Base-by-base conservation (phyloP, 1,140 invertebrate species). In the Sinella curviseta region DNA sequence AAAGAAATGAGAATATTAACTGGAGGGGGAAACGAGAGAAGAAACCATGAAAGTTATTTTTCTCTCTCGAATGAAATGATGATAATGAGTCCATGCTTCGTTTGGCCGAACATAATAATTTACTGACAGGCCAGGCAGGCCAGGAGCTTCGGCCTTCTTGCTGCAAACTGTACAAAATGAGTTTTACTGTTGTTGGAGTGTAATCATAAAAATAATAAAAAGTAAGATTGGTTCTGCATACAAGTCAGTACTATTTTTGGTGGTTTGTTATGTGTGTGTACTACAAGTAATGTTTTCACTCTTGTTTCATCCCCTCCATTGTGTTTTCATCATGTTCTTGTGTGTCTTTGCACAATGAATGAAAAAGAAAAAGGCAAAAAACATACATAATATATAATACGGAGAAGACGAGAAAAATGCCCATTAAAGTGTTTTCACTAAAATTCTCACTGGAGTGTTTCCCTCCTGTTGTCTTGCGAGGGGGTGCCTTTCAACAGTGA, bases 401-500 rank as follows among this genome's bases (percentile, higher is more conserved):
- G n/a, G 65, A 70, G 24, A 70, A 70, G 65, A 70, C 26, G 65
- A 16, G 26, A n/a, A 70, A 70, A 12, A 14, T 33, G 65, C 31
- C 65, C 65, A 70, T 70, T 70, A 70, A 70, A 33, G 2, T 30
- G 26, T 70, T 70, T 70, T 16, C 65, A 12, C 31, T 31, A 70
- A 31, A 70, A 70, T 33, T 70, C 65, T 70, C 65, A 70, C 39
- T 8, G 30, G 57, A 60, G 57, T n/a, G 14, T 60, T 31, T 70
- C 65, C 55, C 14, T 14, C 55, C n/a, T n/a, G n/a, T 16, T 31
- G 65, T 70, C 31, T 14, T 70, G 8, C 2, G 31, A 70, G 31
- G 12, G 65, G 26, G 24, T 30, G 26, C 65, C 30, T 31, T 70
- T 70, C 65, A 70, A n/a, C n/a, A 30, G 14, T 70, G 65, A 70